Evolutionary conservation across 2,797 vertebrate species (phyloP).

Genomic region (Sardinella longiceps): DNA sequence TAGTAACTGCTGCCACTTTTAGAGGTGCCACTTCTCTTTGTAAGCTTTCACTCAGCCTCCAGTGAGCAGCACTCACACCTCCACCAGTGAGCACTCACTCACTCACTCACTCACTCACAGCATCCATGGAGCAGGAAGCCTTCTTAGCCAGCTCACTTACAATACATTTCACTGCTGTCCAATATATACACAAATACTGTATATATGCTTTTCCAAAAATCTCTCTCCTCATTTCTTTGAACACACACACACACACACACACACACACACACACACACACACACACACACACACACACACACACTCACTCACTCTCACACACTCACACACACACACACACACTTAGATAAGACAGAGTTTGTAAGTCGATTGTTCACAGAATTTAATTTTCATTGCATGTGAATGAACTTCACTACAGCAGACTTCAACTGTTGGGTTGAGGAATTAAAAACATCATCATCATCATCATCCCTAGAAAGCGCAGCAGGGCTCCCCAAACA

Average conservation of each 20-base stretch:
- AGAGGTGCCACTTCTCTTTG: background rate
- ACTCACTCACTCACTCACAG: background rate
- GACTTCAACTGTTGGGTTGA: constrained; percentile 36
- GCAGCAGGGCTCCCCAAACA: background rate
- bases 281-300: background rate
- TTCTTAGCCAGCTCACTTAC: too few relatives aligned
- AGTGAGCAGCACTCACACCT: background rate
- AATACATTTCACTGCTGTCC: too few relatives aligned
- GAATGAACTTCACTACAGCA: constrained; percentile 46
- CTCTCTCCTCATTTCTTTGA: background rate
- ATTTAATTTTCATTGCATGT: constrained; percentile 52
- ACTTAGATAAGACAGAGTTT: constrained; percentile 5
- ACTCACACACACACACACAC: background rate
- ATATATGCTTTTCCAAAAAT: too few relatives aligned
- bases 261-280: background rate
- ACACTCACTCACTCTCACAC: background rate
- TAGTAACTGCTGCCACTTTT: background rate
- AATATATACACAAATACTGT: too few relatives aligned
- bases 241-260: background rate
- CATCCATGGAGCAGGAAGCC: too few relatives aligned
- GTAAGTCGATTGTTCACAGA: constrained; percentile 42
- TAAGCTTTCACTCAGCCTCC: background rate
- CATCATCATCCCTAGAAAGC: constrained; percentile 23
- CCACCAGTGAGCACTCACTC: background rate
- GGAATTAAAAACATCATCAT: constrained; percentile 13